Base-by-base conservation (phyloP, 2,888 invertebrate genomes). In the Pherbina coryleti region DNA sequence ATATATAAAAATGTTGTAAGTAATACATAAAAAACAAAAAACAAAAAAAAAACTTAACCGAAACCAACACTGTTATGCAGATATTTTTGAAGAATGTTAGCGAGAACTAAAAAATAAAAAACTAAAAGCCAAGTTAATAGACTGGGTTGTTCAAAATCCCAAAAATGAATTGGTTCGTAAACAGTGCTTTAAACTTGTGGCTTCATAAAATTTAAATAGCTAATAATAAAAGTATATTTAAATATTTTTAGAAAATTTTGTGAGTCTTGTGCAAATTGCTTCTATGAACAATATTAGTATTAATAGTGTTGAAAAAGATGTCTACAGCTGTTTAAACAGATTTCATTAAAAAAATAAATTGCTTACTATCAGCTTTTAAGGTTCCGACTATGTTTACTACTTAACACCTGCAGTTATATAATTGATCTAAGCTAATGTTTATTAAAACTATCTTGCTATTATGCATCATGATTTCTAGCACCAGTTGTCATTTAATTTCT, bases 181-280 rank as follows among this genome's bases (percentile, higher is more conserved):
- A 69, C 69, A 69, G 69, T 69, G 69, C 69, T 69, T 69, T 69
- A 69, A 69, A 69, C 22, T 51, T 51, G 69, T 69, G 69, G 51
- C 51, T 69, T 69, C n/a, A 51, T 69, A 51, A 49, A 60, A 25
- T 60, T 25, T 66, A 51, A 69, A 67, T 34, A 19, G 9, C 19
- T 25, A 44, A 60, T 73, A 62, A 14, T n/a, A 62, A 73, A 62
- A 73, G 19, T 60, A 73, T 37, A n/a, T 11, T 62, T 51, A 62
- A 73, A 28, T 73, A 73, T 73, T 62, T 62, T 73, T 73, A 62
- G 60, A 51, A 73, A n/a, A n/a, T 60, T 62, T 72, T 37, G 72
- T 60, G 57, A 73, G 22, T n/a, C 8, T 22, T 19, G 19, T 22
- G 22, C 7, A 55, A 55, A 53, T n/a, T 53, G 53, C 53, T 53